A percentile compares a stretch with the other conserved stretches of the same genome.
These are phyloP conservation scores for Temnothorax rugatulus DNA, from an alignment of 2,888 invertebrate genomes.

Conservation along the genomic window DNA sequence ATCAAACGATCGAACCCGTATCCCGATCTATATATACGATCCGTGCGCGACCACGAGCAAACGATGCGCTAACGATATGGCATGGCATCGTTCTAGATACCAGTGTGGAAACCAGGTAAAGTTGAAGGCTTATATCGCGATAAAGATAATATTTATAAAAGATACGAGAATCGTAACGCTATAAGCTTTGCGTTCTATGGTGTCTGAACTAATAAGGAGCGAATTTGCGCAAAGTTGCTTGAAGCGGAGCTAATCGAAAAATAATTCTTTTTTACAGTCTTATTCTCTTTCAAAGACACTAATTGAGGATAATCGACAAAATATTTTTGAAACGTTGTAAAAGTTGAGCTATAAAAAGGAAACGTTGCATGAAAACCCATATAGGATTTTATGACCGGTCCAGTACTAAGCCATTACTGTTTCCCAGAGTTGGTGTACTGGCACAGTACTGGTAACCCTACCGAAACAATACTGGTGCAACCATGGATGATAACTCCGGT, in stretches of 20 bases:
- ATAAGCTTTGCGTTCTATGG: slow-evolving; percentile 2
- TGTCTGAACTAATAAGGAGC: background rate
- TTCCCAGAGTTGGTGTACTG: too few species aligned
- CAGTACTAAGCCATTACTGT: too few species aligned
- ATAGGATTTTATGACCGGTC: too few species aligned
- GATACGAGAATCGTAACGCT: slow-evolving; percentile 4
- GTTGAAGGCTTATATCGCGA: background rate
- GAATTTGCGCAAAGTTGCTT: background rate
- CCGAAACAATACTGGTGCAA: too few species aligned
- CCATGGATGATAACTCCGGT: too few species aligned
- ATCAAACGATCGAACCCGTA: slow-evolving; percentile 44
- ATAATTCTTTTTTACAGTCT: slow-evolving; percentile 2
- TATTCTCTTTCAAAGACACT: background rate
- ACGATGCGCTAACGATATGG: slow-evolving; percentile 40
- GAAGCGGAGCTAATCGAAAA: background rate
- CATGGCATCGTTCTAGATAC: background rate
- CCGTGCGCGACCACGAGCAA: slow-evolving; percentile 7
- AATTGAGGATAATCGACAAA: background rate
- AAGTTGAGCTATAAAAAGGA: background rate
- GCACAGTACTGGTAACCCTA: too few species aligned
- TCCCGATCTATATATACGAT: background rate
- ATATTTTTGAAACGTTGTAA: background rate
- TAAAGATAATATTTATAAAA: slow-evolving; percentile 21
- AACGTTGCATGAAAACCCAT: background rate
- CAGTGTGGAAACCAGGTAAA: background rate